phyloP scores from a whole-genome alignment of 2,888 invertebrate genomes.

The Rhagophthalmus giganteus region DNA sequence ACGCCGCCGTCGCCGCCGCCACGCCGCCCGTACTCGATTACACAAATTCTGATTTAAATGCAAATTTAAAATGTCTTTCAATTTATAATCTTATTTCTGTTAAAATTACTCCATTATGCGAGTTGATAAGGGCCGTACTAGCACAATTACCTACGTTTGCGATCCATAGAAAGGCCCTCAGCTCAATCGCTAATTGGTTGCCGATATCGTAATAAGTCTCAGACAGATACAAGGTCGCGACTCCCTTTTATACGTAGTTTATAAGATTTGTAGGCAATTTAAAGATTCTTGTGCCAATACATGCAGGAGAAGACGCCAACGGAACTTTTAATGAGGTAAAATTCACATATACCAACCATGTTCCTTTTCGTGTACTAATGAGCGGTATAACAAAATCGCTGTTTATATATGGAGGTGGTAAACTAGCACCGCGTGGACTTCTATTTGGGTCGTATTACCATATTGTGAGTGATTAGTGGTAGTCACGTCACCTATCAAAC shows the following conservation, averaged over 20 bases:
- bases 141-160: slow-evolving; percentile 21
- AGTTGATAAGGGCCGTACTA: slow-evolving; percentile 35
- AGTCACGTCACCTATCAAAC: slow-evolving; percentile 28
- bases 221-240: slow-evolving; percentile 30
- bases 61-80: slow-evolving; percentile 52
- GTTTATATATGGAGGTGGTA: slow-evolving; percentile 30
- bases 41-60: slow-evolving; percentile 41
- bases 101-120: slow-evolving; percentile 55
- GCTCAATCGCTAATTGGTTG: slow-evolving; percentile 44
- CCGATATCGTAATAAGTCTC: slow-evolving; percentile 41
- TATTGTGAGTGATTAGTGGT: slow-evolving; percentile 30
- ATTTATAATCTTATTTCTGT: slow-evolving; percentile 57
- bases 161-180: slow-evolving; percentile 39
- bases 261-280: slow-evolving; percentile 29
- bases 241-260: slow-evolving; percentile 24
- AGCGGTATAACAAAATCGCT: slow-evolving; percentile 38
- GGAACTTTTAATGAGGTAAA: slow-evolving; percentile 37
- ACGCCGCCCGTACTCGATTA: slow-evolving; percentile 49
- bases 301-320: slow-evolving; percentile 18
- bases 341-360: slow-evolving; percentile 34
- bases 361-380: slow-evolving; percentile 37
- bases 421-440: slow-evolving; percentile 25
- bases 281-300: slow-evolving; percentile 23
- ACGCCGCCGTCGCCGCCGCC: slow-evolving; percentile 20
- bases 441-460: slow-evolving; percentile 29